These are phyloP conservation scores for Physella acuta DNA, from an alignment of 1,140 invertebrate genomes.

Conservation along the genomic window DNA sequence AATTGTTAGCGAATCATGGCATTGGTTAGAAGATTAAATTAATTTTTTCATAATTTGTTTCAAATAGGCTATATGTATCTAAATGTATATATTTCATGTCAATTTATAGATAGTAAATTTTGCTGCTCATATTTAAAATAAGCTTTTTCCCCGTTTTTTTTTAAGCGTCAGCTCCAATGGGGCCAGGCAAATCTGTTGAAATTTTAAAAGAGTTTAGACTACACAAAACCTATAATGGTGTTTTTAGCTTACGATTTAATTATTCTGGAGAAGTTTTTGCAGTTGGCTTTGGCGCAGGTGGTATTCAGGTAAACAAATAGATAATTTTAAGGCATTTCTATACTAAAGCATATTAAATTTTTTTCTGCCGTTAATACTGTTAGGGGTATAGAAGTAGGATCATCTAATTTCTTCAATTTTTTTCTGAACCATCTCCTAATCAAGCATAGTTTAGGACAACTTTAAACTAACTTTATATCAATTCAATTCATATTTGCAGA, in stretches of 20 bases:
- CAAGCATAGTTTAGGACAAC: too few relatives aligned
- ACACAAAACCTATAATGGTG: constrained; percentile 17
- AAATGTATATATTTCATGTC: background rate
- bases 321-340: too few relatives aligned
- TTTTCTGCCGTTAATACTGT: too few relatives aligned
- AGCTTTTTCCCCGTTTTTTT: background rate
- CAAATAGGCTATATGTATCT: background rate
- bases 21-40: background rate
- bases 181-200: background rate
- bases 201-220: constrained; percentile 9
- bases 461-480: too few relatives aligned
- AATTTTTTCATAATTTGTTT: background rate
- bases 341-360: too few relatives aligned
- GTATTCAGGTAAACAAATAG: constrained; percentile 27
- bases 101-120: background rate
- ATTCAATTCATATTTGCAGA: too few relatives aligned
- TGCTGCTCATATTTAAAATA: background rate
- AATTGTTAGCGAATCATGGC: background rate
- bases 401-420: too few relatives aligned
- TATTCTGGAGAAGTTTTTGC: constrained; percentile 11
- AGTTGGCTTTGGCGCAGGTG: constrained; percentile 22
- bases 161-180: constrained; percentile 7
- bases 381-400: too few relatives aligned
- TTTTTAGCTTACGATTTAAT: constrained; percentile 20
- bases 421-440: too few relatives aligned